Conservation (phyloP, 2,797 vertebrate species). For the Sebastes glaucus region DNA sequence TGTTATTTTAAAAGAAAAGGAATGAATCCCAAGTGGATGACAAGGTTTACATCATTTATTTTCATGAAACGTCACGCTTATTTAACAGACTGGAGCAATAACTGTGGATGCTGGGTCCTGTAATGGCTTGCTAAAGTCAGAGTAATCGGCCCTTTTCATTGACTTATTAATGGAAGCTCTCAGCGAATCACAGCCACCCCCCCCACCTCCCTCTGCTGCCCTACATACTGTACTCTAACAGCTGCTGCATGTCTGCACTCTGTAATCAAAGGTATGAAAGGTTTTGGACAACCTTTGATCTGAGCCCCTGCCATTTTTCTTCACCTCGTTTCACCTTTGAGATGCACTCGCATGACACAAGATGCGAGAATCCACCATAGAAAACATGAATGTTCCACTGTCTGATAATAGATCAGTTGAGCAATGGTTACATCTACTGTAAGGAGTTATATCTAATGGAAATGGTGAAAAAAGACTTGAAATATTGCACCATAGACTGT, state of each 20-base stretch:
- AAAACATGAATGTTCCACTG: background rate
- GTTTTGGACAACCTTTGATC: constrained; percentile 41
- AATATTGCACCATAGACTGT: too few relatives aligned
- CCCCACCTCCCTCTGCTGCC: constrained; percentile 10
- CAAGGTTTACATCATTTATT: constrained; percentile 8
- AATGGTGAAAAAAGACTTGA: background rate
- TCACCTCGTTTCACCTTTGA: constrained; percentile 13
- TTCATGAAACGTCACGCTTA: background rate
- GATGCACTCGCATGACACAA: background rate
- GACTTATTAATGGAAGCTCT: constrained; percentile 13
- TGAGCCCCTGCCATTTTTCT: constrained; percentile 1
- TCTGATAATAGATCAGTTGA: rapidly evolving
- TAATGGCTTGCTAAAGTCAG: constrained; percentile 19
- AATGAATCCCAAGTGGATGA: constrained; percentile 4
- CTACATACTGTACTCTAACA: constrained; percentile 20
- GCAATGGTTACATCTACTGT: background rate
- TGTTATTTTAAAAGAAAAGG: background rate
- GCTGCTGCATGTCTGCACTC: constrained; percentile 37
- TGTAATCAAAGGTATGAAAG: constrained; percentile 11
- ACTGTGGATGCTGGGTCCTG: background rate
- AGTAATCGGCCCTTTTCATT: constrained; percentile 27
- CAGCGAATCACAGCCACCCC: background rate
- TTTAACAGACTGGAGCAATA: constrained; percentile 21
- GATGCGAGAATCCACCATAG: background rate
- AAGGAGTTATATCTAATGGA: background rate